Evolutionary conservation across 2,113 vertebrate species (phyloP).

Genomic region (Aldabrachelys gigantea): DNA sequence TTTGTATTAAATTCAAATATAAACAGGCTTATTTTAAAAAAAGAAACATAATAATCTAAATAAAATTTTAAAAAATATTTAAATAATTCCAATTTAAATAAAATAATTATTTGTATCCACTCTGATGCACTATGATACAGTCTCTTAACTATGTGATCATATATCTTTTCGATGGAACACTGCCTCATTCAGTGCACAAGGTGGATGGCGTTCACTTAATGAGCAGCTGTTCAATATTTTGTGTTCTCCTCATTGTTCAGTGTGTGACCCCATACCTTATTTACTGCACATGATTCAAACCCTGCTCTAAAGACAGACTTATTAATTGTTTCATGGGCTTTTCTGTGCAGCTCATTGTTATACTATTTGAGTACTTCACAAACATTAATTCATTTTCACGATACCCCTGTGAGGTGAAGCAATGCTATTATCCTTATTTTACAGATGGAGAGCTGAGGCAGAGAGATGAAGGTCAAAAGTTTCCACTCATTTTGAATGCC

Average conservation of each 20-base stretch:
- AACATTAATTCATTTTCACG: neutral
- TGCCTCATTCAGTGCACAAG: neutral
- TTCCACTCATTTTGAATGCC: neutral
- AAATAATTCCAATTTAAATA: neutral
- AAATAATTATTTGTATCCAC: neutral
- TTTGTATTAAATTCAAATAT: neutral
- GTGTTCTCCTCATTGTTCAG: neutral
- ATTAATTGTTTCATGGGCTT: neutral
- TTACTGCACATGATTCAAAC: neutral
- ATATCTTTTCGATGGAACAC: neutral
- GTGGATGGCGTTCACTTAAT: neutral
- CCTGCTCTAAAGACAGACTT: neutral
- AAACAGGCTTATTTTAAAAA: neutral
- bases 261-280: neutral
- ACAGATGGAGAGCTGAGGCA: neutral
- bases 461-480: neutral
- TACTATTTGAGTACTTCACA: neutral
- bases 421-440: neutral
- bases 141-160: neutral
- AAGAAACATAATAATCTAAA: neutral
- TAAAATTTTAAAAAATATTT: neutral
- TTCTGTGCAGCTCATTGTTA: neutral
- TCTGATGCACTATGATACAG: neutral
- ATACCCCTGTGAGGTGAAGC: neutral
- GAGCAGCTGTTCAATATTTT: neutral